Percentiles rank a stretch among this genome's conserved stretches.
Evolutionary conservation across 1,140 invertebrate genomes (phyloP).

Genomic region (Psix sp.): DNA sequence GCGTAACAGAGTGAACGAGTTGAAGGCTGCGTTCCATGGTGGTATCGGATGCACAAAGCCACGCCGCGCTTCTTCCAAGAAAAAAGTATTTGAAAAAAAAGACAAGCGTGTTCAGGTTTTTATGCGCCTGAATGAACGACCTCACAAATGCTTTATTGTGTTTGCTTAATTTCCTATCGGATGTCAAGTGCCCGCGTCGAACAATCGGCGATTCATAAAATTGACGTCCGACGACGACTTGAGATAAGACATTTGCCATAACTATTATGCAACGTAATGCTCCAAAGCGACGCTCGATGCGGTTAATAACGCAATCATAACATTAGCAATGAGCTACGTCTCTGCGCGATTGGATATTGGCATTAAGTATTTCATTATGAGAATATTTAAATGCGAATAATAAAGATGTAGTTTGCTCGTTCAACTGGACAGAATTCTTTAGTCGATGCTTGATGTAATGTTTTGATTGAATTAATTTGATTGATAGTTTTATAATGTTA

Average conservation of each 20-base stretch:
- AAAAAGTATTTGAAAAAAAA: constrained; percentile 23
- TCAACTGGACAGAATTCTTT: background rate
- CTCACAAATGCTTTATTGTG: constrained; percentile 40
- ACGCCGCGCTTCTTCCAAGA: constrained; percentile 31
- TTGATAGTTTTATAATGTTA: constrained; percentile 15
- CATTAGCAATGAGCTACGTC: background rate
- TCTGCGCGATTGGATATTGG: constrained; percentile 16
- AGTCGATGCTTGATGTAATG: constrained; percentile 11
- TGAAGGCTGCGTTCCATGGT: constrained; percentile 29
- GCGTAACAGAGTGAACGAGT: constrained; percentile 33
- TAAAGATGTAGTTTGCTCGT: constrained; percentile 23
- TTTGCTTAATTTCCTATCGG: constrained; percentile 54
- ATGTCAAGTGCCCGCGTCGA: constrained; percentile 44
- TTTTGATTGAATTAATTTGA: constrained; percentile 20
- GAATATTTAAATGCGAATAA: constrained; percentile 25
- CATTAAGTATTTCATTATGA: constrained; percentile 34
- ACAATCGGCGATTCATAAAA: constrained; percentile 56
- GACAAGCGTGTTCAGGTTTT: constrained; percentile 19
- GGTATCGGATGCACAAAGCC: constrained; percentile 33
- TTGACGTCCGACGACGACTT: constrained; percentile 20
- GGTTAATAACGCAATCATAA: constrained; percentile 34
- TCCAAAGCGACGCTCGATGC: background rate
- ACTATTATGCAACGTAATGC: constrained; percentile 46
- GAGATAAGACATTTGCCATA: constrained; percentile 27
- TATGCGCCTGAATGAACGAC: constrained; percentile 26